A percentile compares a stretch with the other conserved stretches of the same genome.
These are phyloP conservation scores for Esox lucius DNA, from an alignment of 2,797 vertebrate species.

Conservation along the genomic window DNA sequence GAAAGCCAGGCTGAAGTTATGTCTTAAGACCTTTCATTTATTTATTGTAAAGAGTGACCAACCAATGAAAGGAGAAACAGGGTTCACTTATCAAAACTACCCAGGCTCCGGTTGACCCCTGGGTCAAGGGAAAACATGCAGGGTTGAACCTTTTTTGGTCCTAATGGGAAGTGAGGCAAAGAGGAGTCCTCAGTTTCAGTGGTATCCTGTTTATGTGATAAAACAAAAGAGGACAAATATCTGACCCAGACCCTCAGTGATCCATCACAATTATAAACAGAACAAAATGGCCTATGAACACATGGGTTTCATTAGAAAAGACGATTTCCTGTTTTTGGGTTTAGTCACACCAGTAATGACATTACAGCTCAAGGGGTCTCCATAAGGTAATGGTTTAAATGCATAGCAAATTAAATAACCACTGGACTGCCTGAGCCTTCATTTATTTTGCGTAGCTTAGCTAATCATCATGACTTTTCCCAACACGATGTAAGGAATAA, in stretches of 20 bases:
- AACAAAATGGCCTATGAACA: neutral
- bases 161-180: neutral
- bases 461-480: too few species aligned
- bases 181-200: neutral
- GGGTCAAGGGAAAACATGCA: constrained; percentile 7
- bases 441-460: too few species aligned
- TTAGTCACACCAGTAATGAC: neutral
- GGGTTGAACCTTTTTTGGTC: constrained; percentile 38
- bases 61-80: constrained; percentile 10
- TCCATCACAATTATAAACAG: neutral
- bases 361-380: neutral
- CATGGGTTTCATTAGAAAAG: neutral
- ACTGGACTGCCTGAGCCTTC: too few species aligned
- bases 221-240: neutral
- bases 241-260: neutral
- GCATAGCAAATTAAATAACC: neutral
- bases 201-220: neutral
- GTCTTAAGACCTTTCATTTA: too few species aligned
- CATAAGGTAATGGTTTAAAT: neutral
- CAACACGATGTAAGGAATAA: neutral
- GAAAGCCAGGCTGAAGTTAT: too few species aligned
- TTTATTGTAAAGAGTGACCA: too few species aligned
- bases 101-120: constrained; percentile 26
- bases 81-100: constrained; percentile 55
- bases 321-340: neutral